These are phyloP conservation scores for Epinotia brunnichana DNA, from an alignment of 2,888 invertebrate species.

Conservation along the genomic window DNA sequence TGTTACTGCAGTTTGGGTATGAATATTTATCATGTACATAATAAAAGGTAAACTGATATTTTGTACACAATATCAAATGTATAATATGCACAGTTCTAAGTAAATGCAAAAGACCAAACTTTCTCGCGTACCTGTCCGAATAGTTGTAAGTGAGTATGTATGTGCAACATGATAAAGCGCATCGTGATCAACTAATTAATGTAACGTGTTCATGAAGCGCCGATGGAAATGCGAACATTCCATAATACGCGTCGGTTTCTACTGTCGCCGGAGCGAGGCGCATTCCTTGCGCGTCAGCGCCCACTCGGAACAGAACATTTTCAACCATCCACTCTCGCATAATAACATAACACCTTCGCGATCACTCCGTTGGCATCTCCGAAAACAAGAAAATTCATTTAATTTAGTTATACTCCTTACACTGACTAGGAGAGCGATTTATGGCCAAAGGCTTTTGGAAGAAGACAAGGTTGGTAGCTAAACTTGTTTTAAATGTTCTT, in stretches of 20 bases:
- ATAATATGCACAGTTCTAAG: not conserved
- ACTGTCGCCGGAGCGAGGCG: constrained; percentile 72
- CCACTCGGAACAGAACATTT: constrained; percentile 78
- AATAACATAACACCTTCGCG: not conserved
- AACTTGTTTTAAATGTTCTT: too few species aligned
- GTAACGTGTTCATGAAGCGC: constrained; percentile 43
- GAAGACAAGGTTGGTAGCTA: too few species aligned
- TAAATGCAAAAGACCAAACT: not conserved
- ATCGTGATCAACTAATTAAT: constrained; percentile 45
- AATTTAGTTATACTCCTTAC: too few species aligned
- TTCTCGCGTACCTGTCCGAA: constrained; percentile 16
- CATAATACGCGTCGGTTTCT: constrained; percentile 65
- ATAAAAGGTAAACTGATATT: too few species aligned
- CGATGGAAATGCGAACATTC: constrained; percentile 60
- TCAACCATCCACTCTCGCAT: constrained; percentile 50
- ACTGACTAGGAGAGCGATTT: too few species aligned
- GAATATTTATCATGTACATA: too few species aligned
- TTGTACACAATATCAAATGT: too few species aligned
- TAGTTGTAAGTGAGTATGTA: constrained; percentile 11
- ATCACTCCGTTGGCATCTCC: not conserved
- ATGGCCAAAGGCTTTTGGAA: too few species aligned
- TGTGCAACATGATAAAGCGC: constrained; percentile 30
- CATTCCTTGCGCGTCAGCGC: constrained; percentile 76
- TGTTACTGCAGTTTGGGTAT: too few species aligned
- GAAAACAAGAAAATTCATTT: not conserved